phyloP scores from a whole-genome alignment of 2,113 vertebrate species.

The Dasypus novemcinctus region DNA sequence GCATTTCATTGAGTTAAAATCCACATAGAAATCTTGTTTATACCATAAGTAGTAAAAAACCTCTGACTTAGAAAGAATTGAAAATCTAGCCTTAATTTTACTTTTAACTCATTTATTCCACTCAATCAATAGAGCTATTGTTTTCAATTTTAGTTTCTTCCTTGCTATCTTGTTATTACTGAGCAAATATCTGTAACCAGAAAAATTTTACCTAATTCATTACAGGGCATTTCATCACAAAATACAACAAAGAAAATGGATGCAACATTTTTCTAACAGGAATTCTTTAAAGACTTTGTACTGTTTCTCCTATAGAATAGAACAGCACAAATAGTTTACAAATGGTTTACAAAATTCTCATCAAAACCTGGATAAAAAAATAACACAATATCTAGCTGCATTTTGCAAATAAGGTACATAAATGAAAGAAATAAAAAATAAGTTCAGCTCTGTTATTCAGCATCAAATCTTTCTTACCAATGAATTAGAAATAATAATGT shows the following conservation, averaged over 20 bases:
- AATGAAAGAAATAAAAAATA: not conserved
- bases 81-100: not conserved
- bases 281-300: not conserved
- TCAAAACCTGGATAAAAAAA: not conserved
- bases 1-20: not conserved
- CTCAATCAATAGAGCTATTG: not conserved
- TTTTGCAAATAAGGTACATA: not conserved
- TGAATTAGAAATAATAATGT: not conserved
- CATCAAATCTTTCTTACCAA: not conserved
- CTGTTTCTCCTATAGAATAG: not conserved
- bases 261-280: not conserved
- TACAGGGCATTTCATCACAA: not conserved
- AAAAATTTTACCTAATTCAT: not conserved
- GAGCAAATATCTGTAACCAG: not conserved
- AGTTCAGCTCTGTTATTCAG: not conserved
- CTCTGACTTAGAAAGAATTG: not conserved
- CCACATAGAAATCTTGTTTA: not conserved
- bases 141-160: not conserved
- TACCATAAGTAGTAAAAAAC: not conserved
- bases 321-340: not conserved
- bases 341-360: not conserved
- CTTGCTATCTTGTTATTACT: not conserved
- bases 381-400: rapidly evolving
- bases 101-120: not conserved
- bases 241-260: not conserved